Percentiles rank a stretch among this genome's conserved stretches.
Evolutionary conservation across 2,888 invertebrate species (phyloP).

Genomic region (Eristalis pertinax): DNA sequence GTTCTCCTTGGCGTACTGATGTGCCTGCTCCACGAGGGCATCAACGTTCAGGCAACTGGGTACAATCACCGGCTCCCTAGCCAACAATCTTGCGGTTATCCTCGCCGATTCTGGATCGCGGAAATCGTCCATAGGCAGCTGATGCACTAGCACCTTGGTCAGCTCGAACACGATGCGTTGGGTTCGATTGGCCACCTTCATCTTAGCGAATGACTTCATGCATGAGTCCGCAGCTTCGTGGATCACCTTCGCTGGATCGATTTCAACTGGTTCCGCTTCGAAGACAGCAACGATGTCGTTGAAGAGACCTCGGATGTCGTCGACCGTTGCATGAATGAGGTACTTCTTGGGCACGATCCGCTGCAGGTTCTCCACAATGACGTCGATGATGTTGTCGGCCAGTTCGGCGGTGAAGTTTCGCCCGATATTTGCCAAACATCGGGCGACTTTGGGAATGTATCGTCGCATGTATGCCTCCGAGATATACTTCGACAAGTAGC

Average conservation of each 20-base stretch:
- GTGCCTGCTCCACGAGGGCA: constrained; percentile 74
- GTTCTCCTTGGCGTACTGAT: constrained; percentile 77
- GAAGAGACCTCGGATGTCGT: constrained; percentile 77
- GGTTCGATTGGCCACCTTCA: constrained; percentile 74
- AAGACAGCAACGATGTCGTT: constrained; percentile 77
- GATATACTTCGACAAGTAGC: constrained; percentile 75
- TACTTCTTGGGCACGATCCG: constrained; percentile 79
- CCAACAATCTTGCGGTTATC: constrained; percentile 75
- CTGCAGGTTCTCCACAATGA: constrained; percentile 77
- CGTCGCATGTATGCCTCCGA: constrained; percentile 76
- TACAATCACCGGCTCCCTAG: constrained; percentile 76
- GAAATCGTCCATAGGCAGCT: constrained; percentile 78
- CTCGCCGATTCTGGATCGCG: constrained; percentile 75
- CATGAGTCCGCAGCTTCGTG: constrained; percentile 70
- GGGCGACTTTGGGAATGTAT: constrained; percentile 77
- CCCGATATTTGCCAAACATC: constrained; percentile 79
- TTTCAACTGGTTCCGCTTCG: constrained; percentile 77
- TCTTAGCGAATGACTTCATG: constrained; percentile 50
- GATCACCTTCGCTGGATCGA: constrained; percentile 77
- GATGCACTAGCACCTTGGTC: constrained; percentile 77
- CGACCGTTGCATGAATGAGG: constrained; percentile 76
- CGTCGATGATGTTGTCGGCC: constrained; percentile 78
- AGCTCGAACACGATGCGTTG: constrained; percentile 76
- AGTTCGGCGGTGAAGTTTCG: constrained; percentile 78
- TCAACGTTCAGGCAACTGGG: constrained; percentile 77